These are phyloP conservation scores for Drosophila bifasciata DNA, from an alignment of 1,140 invertebrate species.

Conservation along the genomic window DNA sequence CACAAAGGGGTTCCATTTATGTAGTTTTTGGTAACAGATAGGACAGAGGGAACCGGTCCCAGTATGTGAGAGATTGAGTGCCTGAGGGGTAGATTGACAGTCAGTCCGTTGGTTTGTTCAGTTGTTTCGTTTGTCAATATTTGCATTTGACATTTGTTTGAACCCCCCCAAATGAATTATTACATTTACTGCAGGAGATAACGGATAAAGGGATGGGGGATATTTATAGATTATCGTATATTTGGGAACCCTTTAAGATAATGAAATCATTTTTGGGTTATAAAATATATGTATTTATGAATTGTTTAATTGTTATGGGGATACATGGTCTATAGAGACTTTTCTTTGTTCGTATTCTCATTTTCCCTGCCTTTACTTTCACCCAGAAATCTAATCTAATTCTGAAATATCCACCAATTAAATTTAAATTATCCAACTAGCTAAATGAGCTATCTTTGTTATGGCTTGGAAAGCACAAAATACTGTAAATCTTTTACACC, in stretches of 20 bases:
- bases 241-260: neutral
- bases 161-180: constrained; percentile 45
- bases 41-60: constrained; percentile 8
- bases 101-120: constrained; percentile 31
- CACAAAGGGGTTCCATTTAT: constrained; percentile 65
- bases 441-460: constrained; percentile 64
- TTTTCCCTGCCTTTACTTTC: constrained; percentile 3
- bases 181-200: constrained; percentile 31
- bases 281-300: constrained; percentile 3
- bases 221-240: neutral
- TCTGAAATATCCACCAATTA: constrained; percentile 1
- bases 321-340: too few species aligned
- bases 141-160: constrained; percentile 38
- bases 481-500: constrained; percentile 32
- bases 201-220: neutral
- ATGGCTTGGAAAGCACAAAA: constrained; percentile 6
- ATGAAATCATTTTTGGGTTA: constrained; percentile 5
- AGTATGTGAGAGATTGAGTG: constrained; percentile 16
- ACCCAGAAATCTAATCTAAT: constrained; percentile 11
- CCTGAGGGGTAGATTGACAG: constrained; percentile 22
- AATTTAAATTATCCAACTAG: neutral
- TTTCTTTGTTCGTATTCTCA: constrained; percentile 3
- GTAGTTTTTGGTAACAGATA: constrained; percentile 11
- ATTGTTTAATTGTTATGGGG: constrained; percentile 21
- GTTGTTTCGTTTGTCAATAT: constrained; percentile 54